Base-by-base conservation (phyloP, 92 coral and sea anemone species). In the Actinernus sp. region DNA sequence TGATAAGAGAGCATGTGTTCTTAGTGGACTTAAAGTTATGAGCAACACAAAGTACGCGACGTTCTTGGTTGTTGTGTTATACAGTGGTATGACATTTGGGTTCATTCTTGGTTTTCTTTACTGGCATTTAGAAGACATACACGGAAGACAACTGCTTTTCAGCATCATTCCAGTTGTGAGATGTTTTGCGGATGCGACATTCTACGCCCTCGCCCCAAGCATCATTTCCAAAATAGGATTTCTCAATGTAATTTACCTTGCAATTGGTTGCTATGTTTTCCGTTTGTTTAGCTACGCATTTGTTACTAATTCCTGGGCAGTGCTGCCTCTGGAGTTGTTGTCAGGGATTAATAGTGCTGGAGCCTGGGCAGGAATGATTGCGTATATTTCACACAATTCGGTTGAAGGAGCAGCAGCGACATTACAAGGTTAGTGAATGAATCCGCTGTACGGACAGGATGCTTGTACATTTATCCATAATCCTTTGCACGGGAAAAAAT, bases 311-410 rank as follows among this genome's bases (percentile, higher is more conserved):
- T 69, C 91, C 1, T 73, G 86, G 87, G 65, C 38, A 43, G 78
- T 78, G 31, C 63, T 85, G 29, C 53, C 68, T 31, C 69, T 85
- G 55, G 91, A 85, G 30, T 49, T 82, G 17, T 49, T 85, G 73
- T 85, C 91, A 38, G 91, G 91, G 27, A 55, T 85, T 31, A 79
- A 86, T 1, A 78, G 86, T 27, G 91, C 91, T 12, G 91, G 87
- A 10, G 61, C 70, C 39, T 85, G 91, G 91, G 79, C 91, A 1
- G 91, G 77, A 30, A 78, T 85, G 46, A 79, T 85, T 73, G 49
- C 91, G 22, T 82, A 63, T 40, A 71, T 85, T 31, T 86, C 82
- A 27, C 50, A 57, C 26, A 69, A 76, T 46, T 54, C 60, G 20
- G 76, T 76, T 30, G 83, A 76, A 7, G 76, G 83, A 27, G 76